Evolutionary conservation across 2,113 vertebrate genomes (phyloP).

Genomic region (Hemibagrus wyckioides): DNA sequence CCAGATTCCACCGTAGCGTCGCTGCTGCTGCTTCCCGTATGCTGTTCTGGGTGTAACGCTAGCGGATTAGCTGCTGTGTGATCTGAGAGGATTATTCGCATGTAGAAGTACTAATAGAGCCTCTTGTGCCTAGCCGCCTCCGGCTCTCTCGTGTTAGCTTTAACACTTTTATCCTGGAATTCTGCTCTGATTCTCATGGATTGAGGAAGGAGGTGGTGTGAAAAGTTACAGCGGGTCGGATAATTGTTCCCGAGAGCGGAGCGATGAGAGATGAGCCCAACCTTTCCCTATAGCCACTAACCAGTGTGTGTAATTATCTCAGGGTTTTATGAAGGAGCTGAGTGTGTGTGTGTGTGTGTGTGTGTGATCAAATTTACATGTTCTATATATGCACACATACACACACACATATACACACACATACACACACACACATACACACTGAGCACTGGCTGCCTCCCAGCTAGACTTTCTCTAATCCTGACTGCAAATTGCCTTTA

Average conservation of each 20-base stretch:
- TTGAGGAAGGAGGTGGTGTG: neutral
- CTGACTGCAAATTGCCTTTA: conserved; percentile 71
- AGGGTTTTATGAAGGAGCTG: neutral
- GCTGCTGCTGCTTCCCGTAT: too few species aligned
- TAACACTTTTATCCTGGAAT: neutral
- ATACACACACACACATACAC: conserved; percentile 41
- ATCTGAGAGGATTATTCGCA: neutral
- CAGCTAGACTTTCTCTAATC: conserved; percentile 64
- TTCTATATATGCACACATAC: neutral
- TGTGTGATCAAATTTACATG: neutral
- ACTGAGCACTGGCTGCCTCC: conserved; percentile 44
- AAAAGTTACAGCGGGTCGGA: neutral
- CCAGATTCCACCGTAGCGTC: too few species aligned
- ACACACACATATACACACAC: conserved; percentile 38
- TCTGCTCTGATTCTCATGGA: neutral
- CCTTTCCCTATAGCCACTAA: neutral
- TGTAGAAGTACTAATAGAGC: conserved; percentile 5
- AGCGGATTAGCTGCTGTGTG: neutral
- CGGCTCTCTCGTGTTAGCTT: neutral
- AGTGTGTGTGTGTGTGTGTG: neutral
- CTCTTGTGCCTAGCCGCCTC: neutral
- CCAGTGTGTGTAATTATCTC: neutral
- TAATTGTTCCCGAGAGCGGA: neutral
- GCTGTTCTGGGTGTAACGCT: neutral
- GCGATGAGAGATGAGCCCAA: neutral